These are phyloP conservation scores for Pachyramphus minor DNA, from an alignment of 2,113 vertebrate species.

Conservation along the genomic window DNA sequence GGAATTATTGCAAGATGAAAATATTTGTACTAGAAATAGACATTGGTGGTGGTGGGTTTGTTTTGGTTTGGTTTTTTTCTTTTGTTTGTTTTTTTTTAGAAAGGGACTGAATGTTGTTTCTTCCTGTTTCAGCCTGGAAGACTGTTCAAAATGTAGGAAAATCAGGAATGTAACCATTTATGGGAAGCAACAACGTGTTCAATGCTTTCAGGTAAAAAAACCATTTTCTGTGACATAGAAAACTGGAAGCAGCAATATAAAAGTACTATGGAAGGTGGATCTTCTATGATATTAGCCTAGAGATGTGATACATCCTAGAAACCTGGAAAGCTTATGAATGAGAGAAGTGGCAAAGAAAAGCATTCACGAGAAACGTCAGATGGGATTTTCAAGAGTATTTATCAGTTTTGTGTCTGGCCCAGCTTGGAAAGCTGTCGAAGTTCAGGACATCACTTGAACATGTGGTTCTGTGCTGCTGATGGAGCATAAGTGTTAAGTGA, in stretches of 20 bases:
- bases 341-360: neutral
- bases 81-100: neutral
- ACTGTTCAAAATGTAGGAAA: neutral
- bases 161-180: neutral
- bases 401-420: neutral
- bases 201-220: neutral
- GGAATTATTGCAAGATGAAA: neutral
- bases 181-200: neutral
- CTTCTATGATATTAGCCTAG: neutral
- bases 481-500: neutral
- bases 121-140: neutral
- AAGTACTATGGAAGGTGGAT: neutral
- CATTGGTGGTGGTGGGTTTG: fast-evolving
- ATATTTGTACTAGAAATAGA: neutral
- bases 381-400: neutral
- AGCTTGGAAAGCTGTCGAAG: neutral
- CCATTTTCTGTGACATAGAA: neutral
- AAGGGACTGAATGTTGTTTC: neutral
- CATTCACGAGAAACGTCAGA: neutral
- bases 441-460: neutral
- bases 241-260: neutral
- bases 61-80: neutral
- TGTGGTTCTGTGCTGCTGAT: neutral
- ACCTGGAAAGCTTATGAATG: neutral
- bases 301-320: neutral